Conservation (phyloP, 2,797 vertebrate genomes). For the Eulemur mongoz region DNA sequence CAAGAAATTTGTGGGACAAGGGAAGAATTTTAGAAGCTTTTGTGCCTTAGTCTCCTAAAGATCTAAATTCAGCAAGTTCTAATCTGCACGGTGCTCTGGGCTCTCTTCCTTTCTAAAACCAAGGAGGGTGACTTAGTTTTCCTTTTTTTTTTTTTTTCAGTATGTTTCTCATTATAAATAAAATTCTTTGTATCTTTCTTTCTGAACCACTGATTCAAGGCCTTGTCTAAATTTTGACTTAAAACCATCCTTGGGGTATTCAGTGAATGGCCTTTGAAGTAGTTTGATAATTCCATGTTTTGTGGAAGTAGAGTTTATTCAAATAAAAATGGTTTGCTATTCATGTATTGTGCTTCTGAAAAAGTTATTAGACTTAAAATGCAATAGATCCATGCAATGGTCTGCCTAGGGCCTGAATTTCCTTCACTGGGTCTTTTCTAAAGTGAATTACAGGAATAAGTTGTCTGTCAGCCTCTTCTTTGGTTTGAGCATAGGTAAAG, state of each 20-base stretch:
- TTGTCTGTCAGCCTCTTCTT: background rate
- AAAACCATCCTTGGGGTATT: conserved; percentile 68
- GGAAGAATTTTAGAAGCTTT: background rate
- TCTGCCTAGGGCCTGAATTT: conserved; percentile 67
- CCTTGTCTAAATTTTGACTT: conserved; percentile 58
- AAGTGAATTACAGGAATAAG: conserved; percentile 61
- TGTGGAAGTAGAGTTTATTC: conserved; percentile 66
- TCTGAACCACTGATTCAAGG: conserved; percentile 48
- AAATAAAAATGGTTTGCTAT: conserved; percentile 65
- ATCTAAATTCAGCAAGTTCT: background rate
- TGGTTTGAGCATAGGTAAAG: background rate
- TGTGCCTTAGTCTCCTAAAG: background rate
- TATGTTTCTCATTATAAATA: conserved; percentile 54
- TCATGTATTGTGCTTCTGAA: conserved; percentile 66
- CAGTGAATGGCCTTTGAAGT: conserved; percentile 70
- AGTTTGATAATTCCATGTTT: conserved; percentile 65
- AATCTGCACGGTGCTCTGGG: background rate
- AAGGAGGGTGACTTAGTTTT: background rate
- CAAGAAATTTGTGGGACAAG: background rate
- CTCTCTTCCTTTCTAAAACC: background rate
- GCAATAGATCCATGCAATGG: conserved; percentile 30
- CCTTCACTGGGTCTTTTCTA: conserved; percentile 37
- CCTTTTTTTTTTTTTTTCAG: background rate
- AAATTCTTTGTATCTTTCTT: conserved; percentile 39
- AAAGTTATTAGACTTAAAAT: conserved; percentile 75